Evolutionary conservation across 1,140 invertebrate species (phyloP), one percentile per base, ranked within the genome.

Genomic region (Papilio machaon): DNA sequence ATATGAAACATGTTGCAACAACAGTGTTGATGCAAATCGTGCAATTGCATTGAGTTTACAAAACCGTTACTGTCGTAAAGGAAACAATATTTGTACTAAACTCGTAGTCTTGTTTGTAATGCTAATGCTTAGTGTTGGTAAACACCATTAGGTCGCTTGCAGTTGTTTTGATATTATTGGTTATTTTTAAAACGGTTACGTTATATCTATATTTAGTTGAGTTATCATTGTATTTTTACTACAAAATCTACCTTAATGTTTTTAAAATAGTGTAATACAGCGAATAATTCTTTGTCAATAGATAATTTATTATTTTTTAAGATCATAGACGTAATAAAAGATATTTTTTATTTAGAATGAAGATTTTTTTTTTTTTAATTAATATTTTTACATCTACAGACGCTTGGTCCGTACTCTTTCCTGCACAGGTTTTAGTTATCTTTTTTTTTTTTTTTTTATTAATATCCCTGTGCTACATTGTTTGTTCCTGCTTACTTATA

Each of bases 41-140:
- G 52, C 17, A 17, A 13, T 54, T 54, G 64, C 15, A 38, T 15
- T 70, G 64, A 70, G 64, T 70, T 70, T 70, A 35, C 64, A 30
- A 70, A 35, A 70, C 64, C 64, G 73, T 74, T 47, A 74, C 73
- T 47, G 73, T 74, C 73, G 73, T 23, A 15, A 19, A 49, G 74
- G 73, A 30, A 49, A 76, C 43, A 76, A 49, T 76, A 76, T 76
- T 76, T 76, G 74, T 76, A 49, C 74, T 76, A 35, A 76, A 52
- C 46, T 76, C 46, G 19, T 47, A 23, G 46, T 19, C n/a, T 47
- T 76, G 74, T 76, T 76, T 76, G 74, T 13, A 76, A 49, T 52
- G 73, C 17, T 17, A 52, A 47, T 47, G 30, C 43, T 23, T 23
- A 19, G n/a, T 75, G 11, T 49, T 76, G 9, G 74, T 76, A 76